Evolutionary conservation across 2,888 invertebrate genomes (phyloP), one percentile per base, ranked within the genome.

Genomic region (Quadroppia sp.): DNA sequence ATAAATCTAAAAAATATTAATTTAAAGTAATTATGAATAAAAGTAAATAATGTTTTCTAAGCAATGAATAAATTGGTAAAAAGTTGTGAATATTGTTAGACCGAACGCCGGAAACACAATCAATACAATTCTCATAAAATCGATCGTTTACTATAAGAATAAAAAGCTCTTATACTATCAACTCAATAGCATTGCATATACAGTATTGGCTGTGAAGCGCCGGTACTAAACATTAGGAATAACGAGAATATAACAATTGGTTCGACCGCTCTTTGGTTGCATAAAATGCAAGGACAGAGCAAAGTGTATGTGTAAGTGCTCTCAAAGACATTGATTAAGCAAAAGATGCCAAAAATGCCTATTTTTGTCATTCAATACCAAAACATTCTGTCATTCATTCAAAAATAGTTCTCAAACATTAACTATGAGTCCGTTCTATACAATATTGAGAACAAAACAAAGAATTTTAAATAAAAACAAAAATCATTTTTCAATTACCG

Each of bases 321-420:
- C 23, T 53, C 53, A 53, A 23, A 23, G 53, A 36, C 25, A 56
- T 56, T 56, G 56, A 30, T 56, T 56, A 28, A 56, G 45, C 2
- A 45, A 25, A 53, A 20, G 28, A 28, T 56, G 30, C 30, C 17
- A 56, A 30, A 50, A 50, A 50, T 50, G 50, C 50, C 30, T 28
- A 17, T 56, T 30, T 56, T 30, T 4, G 28, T 36, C 36, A 20
- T 53, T 25, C 28, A 56, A 30, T 56, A 53, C 56, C 28, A 30
- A 56, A 6, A 56, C 30, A 30, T 56, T 56, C n/a, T 56, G 56
- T 30, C 56, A 56, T 30, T 30, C 4, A 28, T 30, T 30, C 28
- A 28, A 15, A 56, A 56, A 56, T 20, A 56, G 25, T 9, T 45
- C 15, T 11, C 45, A 30, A 56, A 30, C 30, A 30, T 30, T 56